These are phyloP conservation scores for Caenorhabditis afra DNA, from an alignment of 2,888 invertebrate genomes.

Conservation along the genomic window DNA sequence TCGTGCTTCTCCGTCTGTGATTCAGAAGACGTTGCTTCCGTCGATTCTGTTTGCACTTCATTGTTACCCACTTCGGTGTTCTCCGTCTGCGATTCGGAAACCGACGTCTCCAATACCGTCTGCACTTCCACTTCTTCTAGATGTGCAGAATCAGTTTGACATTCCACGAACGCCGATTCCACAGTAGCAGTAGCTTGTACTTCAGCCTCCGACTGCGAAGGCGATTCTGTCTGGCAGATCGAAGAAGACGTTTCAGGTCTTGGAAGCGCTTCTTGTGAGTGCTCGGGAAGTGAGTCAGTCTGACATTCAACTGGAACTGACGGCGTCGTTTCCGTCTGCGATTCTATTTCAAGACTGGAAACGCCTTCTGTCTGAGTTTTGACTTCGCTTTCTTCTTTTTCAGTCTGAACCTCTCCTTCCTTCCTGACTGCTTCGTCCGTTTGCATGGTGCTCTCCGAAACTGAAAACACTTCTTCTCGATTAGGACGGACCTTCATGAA, in stretches of 20 bases:
- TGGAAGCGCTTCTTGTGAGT: not conserved
- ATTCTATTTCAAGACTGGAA: not conserved
- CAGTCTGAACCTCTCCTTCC: conserved; percentile 26
- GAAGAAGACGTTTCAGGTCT: conserved; percentile 22
- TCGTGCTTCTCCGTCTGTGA: conserved; percentile 11
- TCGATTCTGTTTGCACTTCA: conserved; percentile 32
- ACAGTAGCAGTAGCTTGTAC: not conserved
- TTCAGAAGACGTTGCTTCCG: not conserved
- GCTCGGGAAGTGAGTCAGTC: not conserved
- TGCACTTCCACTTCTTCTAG: conserved; percentile 27
- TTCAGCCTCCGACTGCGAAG: not conserved
- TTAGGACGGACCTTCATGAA: too few relatives aligned
- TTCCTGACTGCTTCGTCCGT: conserved; percentile 1
- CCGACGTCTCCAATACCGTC: conserved; percentile 8
- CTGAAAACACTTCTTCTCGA: conserved; percentile 16
- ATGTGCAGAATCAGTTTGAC: conserved; percentile 15
- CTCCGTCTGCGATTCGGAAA: conserved; percentile 27
- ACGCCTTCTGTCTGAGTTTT: not conserved
- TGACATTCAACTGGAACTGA: not conserved
- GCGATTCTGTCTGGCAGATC: conserved; percentile 20
- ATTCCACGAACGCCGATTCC: conserved; percentile 4
- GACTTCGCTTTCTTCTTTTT: not conserved
- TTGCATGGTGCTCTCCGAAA: conserved; percentile 17
- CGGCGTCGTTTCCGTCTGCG: not conserved
- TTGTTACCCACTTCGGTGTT: not conserved